phyloP scores from a whole-genome alignment of 2,888 invertebrate species.

The Chironomus riparius region DNA sequence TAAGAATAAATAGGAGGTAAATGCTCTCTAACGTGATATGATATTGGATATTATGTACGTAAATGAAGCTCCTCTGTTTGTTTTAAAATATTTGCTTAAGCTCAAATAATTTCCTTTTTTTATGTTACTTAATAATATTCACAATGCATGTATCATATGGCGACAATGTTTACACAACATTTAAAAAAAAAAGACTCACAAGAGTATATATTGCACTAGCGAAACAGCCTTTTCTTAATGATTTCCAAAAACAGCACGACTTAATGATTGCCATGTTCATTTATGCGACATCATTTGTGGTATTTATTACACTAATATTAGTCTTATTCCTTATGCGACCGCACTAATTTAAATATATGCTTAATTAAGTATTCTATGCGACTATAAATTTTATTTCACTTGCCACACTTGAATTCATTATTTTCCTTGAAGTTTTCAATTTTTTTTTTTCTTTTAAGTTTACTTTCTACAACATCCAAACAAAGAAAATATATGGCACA shows the following conservation, averaged over 20 bases:
- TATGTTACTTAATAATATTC: too few relatives aligned
- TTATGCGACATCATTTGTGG: neutral
- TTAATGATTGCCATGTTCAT: conserved; percentile 37
- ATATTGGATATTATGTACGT: too few relatives aligned
- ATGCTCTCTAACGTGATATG: too few relatives aligned
- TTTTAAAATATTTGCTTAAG: too few relatives aligned
- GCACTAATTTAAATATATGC: too few relatives aligned
- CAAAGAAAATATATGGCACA: conserved; percentile 3
- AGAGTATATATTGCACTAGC: conserved; percentile 36
- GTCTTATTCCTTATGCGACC: neutral
- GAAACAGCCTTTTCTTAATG: conserved; percentile 37
- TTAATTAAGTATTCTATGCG: too few relatives aligned
- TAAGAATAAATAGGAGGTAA: too few relatives aligned
- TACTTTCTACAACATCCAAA: neutral
- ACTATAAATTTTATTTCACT: neutral
- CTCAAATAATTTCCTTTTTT: too few relatives aligned
- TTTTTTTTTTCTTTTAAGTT: neutral
- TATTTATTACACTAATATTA: neutral
- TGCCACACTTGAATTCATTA: neutral
- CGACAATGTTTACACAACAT: conserved; percentile 30
- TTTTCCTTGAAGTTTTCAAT: neutral
- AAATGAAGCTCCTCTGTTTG: too few relatives aligned
- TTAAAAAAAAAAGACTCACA: conserved; percentile 32
- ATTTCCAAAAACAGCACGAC: conserved; percentile 41
- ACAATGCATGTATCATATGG: neutral